Evolutionary conservation across 2,113 vertebrate species (phyloP).

Genomic region (Macquaria australasica): DNA sequence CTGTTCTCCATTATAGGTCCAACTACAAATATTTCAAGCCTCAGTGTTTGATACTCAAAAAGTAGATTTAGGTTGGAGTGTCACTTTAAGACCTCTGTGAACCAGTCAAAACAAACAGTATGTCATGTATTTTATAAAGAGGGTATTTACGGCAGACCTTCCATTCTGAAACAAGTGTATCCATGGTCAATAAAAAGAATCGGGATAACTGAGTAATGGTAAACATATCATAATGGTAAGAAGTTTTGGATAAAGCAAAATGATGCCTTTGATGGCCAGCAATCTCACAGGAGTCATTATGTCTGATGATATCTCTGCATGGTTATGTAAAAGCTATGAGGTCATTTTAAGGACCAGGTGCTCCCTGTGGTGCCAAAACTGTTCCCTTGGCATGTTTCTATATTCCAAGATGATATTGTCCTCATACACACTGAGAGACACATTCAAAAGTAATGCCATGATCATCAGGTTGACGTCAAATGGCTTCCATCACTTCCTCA

Average conservation of each 20-base stretch:
- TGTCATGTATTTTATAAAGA: conserved; percentile 19
- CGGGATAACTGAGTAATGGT: conserved; percentile 7
- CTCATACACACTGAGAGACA: conserved; percentile 46
- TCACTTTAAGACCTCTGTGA: conserved; percentile 16
- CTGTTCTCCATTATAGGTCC: not conserved
- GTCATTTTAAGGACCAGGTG: conserved; percentile 65
- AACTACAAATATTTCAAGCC: conserved; percentile 13
- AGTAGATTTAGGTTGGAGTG: not conserved
- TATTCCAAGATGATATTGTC: conserved; percentile 59
- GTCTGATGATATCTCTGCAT: conserved; percentile 57
- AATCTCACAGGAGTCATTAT: conserved; percentile 61
- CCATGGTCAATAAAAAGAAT: conserved; percentile 3
- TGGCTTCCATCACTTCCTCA: conserved; percentile 67
- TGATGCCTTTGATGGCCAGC: conserved; percentile 57
- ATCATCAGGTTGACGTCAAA: conserved; percentile 72
- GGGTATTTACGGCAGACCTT: conserved; percentile 31
- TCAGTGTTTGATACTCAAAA: not conserved
- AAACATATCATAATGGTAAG: conserved; percentile 16
- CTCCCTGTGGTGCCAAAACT: conserved; percentile 56
- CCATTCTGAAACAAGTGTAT: conserved; percentile 1
- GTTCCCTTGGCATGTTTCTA: conserved; percentile 40
- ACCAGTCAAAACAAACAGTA: conserved; percentile 20
- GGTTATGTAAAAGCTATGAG: conserved; percentile 63
- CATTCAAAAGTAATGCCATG: conserved; percentile 58
- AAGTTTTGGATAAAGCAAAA: conserved; percentile 58